Percentiles rank a stretch among this genome's conserved stretches.
Conservation (phyloP, 2,888 invertebrate genomes). For the Spisula subtruncata region DNA sequence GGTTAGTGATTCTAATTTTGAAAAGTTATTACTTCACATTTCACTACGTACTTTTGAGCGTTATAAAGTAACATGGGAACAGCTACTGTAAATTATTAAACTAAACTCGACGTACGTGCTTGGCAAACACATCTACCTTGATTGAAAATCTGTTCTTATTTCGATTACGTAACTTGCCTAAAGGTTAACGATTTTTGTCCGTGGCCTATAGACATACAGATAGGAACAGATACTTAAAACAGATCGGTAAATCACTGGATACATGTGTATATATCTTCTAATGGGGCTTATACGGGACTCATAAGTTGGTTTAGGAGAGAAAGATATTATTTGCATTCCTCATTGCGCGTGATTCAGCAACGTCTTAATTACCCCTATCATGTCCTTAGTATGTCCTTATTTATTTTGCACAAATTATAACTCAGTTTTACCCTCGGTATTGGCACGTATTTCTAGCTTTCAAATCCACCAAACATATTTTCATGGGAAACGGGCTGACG, state of each 20-base stretch:
- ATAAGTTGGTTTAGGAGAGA: neutral
- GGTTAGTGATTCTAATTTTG: too few species aligned
- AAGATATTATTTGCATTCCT: neutral
- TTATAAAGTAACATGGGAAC: too few species aligned
- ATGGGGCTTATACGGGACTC: neutral
- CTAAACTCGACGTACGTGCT: too few species aligned
- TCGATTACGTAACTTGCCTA: too few species aligned
- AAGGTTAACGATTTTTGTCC: neutral
- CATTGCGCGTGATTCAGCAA: conserved; percentile 1
- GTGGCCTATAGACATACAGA: neutral
- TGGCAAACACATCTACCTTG: too few species aligned
- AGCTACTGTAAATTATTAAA: too few species aligned
- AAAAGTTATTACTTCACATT: too few species aligned
- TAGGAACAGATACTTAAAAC: neutral
- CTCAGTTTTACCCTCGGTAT: neutral
- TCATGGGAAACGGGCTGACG: conserved; percentile 1
- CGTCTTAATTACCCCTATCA: conserved; percentile 2
- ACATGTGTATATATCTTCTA: neutral
- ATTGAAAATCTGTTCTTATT: too few species aligned
- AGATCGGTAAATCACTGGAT: neutral
- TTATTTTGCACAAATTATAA: neutral
- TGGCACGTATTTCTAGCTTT: neutral
- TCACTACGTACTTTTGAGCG: too few species aligned
- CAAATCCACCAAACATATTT: neutral
- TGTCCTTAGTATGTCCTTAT: conserved; percentile 2